These are phyloP conservation scores for Lophotriccus pileatus DNA, from an alignment of 2,797 vertebrate species.

Conservation along the genomic window DNA sequence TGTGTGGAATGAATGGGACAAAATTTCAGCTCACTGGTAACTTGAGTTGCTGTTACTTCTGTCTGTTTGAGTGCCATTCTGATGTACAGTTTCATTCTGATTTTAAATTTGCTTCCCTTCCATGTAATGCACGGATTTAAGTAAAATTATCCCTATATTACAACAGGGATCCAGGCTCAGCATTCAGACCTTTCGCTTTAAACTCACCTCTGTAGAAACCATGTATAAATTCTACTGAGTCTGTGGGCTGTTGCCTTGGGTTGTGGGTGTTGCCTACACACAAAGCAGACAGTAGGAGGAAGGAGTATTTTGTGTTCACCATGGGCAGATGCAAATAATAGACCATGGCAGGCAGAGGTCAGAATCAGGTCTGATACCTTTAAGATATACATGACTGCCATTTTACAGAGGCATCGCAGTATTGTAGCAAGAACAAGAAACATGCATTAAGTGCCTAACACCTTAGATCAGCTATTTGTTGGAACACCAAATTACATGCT, in stretches of 20 bases:
- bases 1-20: neutral
- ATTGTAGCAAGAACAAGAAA: neutral
- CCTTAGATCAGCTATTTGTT: neutral
- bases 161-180: neutral
- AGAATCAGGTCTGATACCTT: neutral
- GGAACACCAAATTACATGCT: neutral
- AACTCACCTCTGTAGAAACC: neutral
- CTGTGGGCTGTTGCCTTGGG: neutral
- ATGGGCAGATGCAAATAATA: neutral
- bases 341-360: neutral
- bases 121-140: neutral
- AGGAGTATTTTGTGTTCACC: neutral
- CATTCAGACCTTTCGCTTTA: neutral
- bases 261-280: neutral
- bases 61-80: neutral
- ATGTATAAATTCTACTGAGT: neutral
- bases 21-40: neutral
- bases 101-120: neutral
- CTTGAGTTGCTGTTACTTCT: neutral
- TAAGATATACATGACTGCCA: neutral
- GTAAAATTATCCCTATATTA: neutral
- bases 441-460: rapidly evolving
- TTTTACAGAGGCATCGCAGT: neutral
- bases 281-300: neutral
- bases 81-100: neutral